Base-by-base conservation (phyloP, 2,113 vertebrate species). In the Neodontobutis hainanensis region DNA sequence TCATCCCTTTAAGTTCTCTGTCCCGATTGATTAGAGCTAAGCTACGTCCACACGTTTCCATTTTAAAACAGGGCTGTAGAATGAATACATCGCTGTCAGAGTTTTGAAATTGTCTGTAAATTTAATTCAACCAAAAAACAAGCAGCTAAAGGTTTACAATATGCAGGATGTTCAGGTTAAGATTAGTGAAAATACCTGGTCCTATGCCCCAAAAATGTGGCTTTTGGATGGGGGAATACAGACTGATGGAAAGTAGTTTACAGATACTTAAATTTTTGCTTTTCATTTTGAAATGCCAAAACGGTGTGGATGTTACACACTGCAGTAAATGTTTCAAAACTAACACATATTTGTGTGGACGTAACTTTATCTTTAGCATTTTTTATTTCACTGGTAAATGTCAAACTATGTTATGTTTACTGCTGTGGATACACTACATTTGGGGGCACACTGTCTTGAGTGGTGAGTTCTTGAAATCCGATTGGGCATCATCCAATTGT, bases 1-100 rank as follows among this genome's bases (percentile, higher is more conserved):
- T 92, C 91, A 91, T 91, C 94, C 92, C 90, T 93, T 65, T 95
- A 92, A 94, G 90, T 89, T 94, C 80, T n/a, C n/a, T n/a, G n/a
- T 90, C 91, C 90, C 91, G 89, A 8, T 12, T 55, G 12, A 38
- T 55, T 3, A 36, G 34, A 45, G 44, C 12, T 46, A 46, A 11
- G 2, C 12, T 40, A 40, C 8, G 38, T 40, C 38, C 38, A 40
- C 5, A 40, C 38, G 38, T 27, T 27, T 27, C 19, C 19, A 27
- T 27, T 27, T 27, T 27, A 27, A 27, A 27, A 27, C 19, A 27
- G 19, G 19, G 19, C 19, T 27, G 19, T 27, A 27, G 19, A 27
- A 27, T 27, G 19, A 27, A 27, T 27, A 27, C 19, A 27, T 27
- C 19, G 19, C 19, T 27, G 19, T 27, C 51, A 46, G 19, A n/a